Percentiles rank a stretch among this genome's conserved stretches.
Evolutionary conservation across 2,113 vertebrate species (phyloP).

Genomic region (Amblyornis subalaris): DNA sequence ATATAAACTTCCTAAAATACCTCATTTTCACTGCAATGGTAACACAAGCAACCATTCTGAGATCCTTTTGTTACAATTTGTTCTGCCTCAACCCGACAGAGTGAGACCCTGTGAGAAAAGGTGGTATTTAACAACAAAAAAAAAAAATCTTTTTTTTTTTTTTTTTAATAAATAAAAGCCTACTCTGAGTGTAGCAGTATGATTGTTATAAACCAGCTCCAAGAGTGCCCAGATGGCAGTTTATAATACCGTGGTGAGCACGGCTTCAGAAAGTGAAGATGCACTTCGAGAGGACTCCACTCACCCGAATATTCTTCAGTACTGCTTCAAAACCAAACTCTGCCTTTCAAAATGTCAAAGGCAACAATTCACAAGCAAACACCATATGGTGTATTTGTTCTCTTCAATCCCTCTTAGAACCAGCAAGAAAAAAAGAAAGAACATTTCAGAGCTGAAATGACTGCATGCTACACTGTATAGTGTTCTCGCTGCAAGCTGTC

Average conservation of each 20-base stretch:
- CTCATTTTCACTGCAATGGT: not conserved
- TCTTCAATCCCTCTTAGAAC: not conserved
- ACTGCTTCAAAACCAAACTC: not conserved
- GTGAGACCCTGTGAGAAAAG: not conserved
- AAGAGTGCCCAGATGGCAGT: not conserved
- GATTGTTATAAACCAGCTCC: not conserved
- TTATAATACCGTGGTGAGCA: not conserved
- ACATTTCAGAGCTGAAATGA: not conserved
- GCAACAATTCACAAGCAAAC: not conserved
- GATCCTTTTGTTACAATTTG: not conserved
- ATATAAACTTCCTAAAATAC: not conserved
- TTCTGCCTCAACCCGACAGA: accelerated
- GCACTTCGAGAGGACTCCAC: not conserved
- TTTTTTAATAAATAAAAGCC: not conserved
- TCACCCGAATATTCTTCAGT: not conserved
- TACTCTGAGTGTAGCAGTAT: accelerated
- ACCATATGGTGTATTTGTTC: not conserved
- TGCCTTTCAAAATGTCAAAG: not conserved
- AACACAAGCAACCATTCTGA: not conserved
- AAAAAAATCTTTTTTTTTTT: too few relatives aligned
- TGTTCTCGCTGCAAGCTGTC: not conserved
- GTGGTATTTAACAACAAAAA: not conserved
- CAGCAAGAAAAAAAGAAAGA: not conserved
- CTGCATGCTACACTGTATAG: accelerated
- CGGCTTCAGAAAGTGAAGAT: not conserved